These are phyloP conservation scores for Mechanitis messenoides DNA, from an alignment of 2,888 invertebrate species.

Conservation along the genomic window DNA sequence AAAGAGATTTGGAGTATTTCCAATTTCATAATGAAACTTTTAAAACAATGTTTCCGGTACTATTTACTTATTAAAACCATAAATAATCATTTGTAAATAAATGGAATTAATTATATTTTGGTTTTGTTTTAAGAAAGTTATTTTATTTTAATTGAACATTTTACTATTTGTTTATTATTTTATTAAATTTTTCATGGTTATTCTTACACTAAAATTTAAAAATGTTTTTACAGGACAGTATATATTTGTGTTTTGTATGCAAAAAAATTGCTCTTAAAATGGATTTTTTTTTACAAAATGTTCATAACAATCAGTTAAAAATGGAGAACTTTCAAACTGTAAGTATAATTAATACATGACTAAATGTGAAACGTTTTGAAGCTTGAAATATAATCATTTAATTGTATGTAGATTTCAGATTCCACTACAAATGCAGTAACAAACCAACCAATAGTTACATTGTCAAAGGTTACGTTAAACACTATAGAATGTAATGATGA, in stretches of 20 bases:
- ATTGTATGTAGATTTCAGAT: conserved; percentile 38
- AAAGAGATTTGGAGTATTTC: conserved; percentile 37
- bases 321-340: conserved; percentile 49
- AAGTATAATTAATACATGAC: conserved; percentile 32
- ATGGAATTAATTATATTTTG: not conserved
- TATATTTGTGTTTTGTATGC: conserved; percentile 53
- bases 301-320: conserved; percentile 52
- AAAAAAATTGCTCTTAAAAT: conserved; percentile 45
- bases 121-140: too few species aligned
- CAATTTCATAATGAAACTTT: conserved; percentile 41
- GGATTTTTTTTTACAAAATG: conserved; percentile 53
- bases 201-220: not conserved
- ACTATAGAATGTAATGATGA: conserved; percentile 33
- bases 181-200: not conserved
- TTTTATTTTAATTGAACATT: not conserved
- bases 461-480: conserved; percentile 32
- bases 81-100: conserved; percentile 1
- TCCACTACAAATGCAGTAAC: conserved; percentile 28
- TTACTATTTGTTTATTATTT: not conserved
- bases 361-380: not conserved
- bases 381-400: not conserved
- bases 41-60: conserved; percentile 53
- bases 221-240: conserved; percentile 43
- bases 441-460: conserved; percentile 33
- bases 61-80: not conserved